Evolutionary conservation across 2,888 invertebrate genomes (phyloP).

Genomic region (Synanthedon vespiformis): DNA sequence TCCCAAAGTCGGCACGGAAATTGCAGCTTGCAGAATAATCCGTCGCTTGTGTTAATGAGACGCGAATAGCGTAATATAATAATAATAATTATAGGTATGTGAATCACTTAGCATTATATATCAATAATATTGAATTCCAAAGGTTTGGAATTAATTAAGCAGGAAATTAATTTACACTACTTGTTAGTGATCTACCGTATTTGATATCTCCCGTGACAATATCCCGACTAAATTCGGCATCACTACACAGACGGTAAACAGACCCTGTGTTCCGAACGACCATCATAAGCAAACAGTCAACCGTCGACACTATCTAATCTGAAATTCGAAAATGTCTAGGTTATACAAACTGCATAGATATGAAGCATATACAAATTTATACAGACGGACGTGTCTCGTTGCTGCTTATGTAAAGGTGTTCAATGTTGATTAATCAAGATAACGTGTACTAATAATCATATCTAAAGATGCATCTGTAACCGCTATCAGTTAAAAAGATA

Average conservation of each 20-base stretch:
- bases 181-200: no score
- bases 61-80: no score
- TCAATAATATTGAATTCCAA: no score
- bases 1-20: no score
- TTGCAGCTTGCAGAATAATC: no score
- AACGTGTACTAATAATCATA: neutral
- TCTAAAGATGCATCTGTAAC: neutral
- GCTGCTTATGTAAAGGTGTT: neutral
- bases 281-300: slow-evolving; percentile 5
- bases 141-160: no score
- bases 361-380: neutral
- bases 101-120: no score
- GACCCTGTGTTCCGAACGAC: neutral
- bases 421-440: neutral
- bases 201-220: neutral
- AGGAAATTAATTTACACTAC: no score
- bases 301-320: slow-evolving; percentile 2
- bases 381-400: neutral
- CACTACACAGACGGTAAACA: neutral
- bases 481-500: neutral
- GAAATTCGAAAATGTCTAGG: neutral
- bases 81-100: no score
- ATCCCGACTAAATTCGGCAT: neutral
- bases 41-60: no score
- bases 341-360: slow-evolving; percentile 9